A percentile compares a stretch with the other conserved stretches of the same genome.
These are phyloP conservation scores for Genyomyrus donnyi DNA, from an alignment of 2,113 vertebrate genomes.

Conservation along the genomic window DNA sequence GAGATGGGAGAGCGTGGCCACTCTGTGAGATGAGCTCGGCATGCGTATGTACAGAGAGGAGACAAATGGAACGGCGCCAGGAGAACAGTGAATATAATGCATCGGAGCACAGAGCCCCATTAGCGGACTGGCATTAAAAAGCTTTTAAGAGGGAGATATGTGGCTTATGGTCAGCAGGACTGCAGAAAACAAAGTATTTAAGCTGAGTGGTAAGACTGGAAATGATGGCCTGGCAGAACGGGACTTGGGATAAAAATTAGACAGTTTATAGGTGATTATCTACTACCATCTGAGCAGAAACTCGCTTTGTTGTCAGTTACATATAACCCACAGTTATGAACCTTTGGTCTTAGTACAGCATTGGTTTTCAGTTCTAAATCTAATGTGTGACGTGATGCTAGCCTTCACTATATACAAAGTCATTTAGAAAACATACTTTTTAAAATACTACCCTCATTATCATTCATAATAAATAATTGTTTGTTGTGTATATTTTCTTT, in stretches of 20 bases:
- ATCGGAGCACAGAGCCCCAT: slow-evolving; percentile 13
- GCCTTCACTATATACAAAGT: neutral
- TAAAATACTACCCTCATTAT: neutral
- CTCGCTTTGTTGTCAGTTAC: neutral
- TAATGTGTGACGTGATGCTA: neutral
- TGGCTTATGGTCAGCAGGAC: slow-evolving; percentile 1
- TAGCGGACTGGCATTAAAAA: slow-evolving; percentile 9
- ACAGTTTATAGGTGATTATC: neutral
- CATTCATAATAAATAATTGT: neutral
- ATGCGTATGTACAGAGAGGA: neutral
- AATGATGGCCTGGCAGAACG: neutral
- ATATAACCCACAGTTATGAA: neutral
- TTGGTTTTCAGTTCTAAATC: neutral
- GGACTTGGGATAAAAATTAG: neutral
- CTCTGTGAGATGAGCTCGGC: neutral
- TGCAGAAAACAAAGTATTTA: slow-evolving; percentile 10
- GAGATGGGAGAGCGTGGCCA: neutral
- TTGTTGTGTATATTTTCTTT: neutral
- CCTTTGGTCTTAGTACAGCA: neutral
- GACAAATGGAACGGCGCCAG: neutral
- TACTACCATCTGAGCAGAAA: neutral
- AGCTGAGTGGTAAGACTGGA: neutral
- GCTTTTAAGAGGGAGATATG: slow-evolving; percentile 21
- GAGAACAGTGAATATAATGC: slow-evolving; percentile 11
- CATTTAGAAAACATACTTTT: neutral